Percentiles rank a stretch among this genome's conserved stretches.
Evolutionary conservation across 2,113 vertebrate genomes (phyloP).

Genomic region (Canis aureus): DNA sequence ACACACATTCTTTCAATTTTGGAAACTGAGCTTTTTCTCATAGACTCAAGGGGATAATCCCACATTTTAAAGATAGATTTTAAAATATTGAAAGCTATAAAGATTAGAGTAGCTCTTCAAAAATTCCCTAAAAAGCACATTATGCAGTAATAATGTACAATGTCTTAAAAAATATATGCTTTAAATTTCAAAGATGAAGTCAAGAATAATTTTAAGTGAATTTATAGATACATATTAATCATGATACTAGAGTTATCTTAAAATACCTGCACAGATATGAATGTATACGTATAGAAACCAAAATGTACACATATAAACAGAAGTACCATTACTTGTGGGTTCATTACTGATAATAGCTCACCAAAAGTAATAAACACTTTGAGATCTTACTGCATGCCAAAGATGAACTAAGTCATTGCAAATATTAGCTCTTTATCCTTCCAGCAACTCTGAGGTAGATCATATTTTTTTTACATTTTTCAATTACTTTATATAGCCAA

Average conservation of each 20-base stretch:
- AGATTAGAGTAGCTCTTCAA: constrained; percentile 53
- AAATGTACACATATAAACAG: neutral
- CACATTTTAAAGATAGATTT: constrained; percentile 64
- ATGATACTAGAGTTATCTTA: neutral
- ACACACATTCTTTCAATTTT: constrained; percentile 66
- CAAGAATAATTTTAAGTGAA: neutral
- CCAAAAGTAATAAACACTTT: neutral
- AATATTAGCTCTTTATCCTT: neutral
- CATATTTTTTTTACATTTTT: neutral
- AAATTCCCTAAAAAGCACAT: constrained; percentile 34
- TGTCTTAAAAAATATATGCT: constrained; percentile 15
- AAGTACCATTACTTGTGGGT: neutral
- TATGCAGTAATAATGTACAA: neutral
- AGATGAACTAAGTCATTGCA: neutral
- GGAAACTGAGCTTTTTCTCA: constrained; percentile 54
- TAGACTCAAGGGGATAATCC: constrained; percentile 49
- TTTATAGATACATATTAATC: neutral
- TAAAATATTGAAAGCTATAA: constrained; percentile 59
- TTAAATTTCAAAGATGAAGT: constrained; percentile 22
- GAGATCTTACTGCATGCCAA: neutral
- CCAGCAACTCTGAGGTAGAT: neutral
- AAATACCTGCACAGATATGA: neutral
- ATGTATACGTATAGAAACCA: neutral
- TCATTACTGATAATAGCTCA: neutral
- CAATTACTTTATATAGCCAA: neutral